Percentiles rank a stretch among this genome's conserved stretches.
These are phyloP conservation scores for Strix uralensis DNA, from an alignment of 2,113 vertebrate genomes.

Conservation along the genomic window DNA sequence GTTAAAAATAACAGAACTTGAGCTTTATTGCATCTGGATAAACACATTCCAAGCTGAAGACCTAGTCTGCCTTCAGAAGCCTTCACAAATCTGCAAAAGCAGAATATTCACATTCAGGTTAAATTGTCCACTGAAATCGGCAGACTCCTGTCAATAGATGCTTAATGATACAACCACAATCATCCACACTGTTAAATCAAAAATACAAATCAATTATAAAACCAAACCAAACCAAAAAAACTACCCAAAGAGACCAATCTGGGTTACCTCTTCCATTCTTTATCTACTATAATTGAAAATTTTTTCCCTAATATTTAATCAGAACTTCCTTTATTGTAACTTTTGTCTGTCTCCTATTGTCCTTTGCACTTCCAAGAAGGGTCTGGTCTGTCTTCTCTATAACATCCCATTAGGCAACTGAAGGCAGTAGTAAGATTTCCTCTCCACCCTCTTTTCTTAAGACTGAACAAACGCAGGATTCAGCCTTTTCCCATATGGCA, in stretches of 20 bases:
- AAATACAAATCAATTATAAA: background rate
- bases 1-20: background rate
- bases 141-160: background rate
- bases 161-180: background rate
- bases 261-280: background rate
- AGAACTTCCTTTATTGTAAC: background rate
- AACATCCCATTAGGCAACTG: background rate
- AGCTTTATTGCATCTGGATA: background rate
- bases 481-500: background rate
- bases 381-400: background rate
- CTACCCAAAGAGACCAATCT: background rate
- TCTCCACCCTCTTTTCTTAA: background rate
- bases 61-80: background rate
- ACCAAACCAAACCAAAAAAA: background rate
- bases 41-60: background rate
- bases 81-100: background rate
- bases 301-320: background rate
- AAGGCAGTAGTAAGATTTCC: background rate
- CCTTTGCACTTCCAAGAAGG: background rate
- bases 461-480: background rate
- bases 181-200: background rate
- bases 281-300: accelerated
- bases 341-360: background rate
- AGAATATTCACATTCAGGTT: background rate
- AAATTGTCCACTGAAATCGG: background rate